Base-by-base conservation (phyloP, 2,113 vertebrate genomes). In the Melospiza melodia region DNA sequence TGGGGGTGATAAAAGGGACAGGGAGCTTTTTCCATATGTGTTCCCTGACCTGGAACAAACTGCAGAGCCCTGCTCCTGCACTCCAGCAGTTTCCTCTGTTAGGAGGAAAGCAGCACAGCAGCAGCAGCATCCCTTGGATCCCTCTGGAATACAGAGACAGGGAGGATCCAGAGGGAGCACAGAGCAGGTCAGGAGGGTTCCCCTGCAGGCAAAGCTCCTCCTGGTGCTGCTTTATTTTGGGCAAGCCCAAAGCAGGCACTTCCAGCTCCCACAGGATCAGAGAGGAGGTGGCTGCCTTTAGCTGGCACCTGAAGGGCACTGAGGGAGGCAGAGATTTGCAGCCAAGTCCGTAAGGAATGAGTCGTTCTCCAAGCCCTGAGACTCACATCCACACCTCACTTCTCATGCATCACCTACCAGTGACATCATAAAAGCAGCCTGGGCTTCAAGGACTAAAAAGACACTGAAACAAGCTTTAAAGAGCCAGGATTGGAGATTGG, bases 361-460 rank as follows among this genome's bases (percentile, higher is more conserved):
- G 55, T n/a, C 66, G 85, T 27, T 82, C 89, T 94, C 80, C 52
- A 19, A 92, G 69, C 69, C 89, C 77, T 58, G 31, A 89, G 46
- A 82, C 49, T 87, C 69, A 54, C 58, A 81, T 68, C 65, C 81
- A 62, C 15, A 0, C 59, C 71, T 65, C 52, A 28, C 25, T 75
- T 68, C 82, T 69, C 89, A 89, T 37, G 81, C 78, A 91, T 76
- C 94, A 86, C 84, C 90, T 66, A 30, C 15, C 68, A 84, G 73
- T 80, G 67, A 63, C 80, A 74, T 51, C 57, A 90, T 44, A 90
- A 84, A 92, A 84, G 55, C 87, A 89, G 71, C 71, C 14, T 48
- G 59, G 75, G 30, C 85, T 95, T 89, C 91, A 95, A 95, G 93
- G 87, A 87, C 93, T 94, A 68, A 87, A 67, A 72, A 87, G 61